Percentiles rank a stretch among this genome's conserved stretches.
phyloP scores from a whole-genome alignment of 1,140 invertebrate species.

The Caligus rogercresseyi region DNA sequence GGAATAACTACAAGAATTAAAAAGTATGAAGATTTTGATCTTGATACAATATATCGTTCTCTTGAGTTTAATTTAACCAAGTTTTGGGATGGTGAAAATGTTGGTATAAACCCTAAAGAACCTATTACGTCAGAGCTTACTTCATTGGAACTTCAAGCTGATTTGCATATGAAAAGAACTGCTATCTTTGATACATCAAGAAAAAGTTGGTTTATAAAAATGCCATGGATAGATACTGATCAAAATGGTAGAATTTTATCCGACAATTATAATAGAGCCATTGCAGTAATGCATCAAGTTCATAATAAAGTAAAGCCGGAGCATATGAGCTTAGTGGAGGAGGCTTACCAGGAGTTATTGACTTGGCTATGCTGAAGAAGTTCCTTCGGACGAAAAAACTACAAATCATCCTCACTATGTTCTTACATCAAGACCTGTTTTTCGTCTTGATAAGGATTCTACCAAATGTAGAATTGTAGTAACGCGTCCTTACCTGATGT shows the following conservation, averaged over 20 bases:
- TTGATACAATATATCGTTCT: neutral
- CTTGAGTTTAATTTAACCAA: neutral
- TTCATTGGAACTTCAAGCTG: too few relatives aligned
- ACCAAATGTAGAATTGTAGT: conserved; percentile 1
- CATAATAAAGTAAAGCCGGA: neutral
- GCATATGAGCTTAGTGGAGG: neutral
- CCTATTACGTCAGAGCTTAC: neutral
- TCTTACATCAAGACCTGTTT: neutral
- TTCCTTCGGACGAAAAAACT: neutral
- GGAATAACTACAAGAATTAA: too few relatives aligned
- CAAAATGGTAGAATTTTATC: neutral
- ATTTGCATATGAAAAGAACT: too few relatives aligned
- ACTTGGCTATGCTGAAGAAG: neutral
- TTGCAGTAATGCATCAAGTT: conserved; percentile 7
- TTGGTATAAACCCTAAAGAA: neutral
- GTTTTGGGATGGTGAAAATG: conserved; percentile 3
- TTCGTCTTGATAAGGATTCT: neutral
- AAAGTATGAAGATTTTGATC: neutral
- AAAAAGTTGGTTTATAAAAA: neutral
- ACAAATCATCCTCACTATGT: neutral
- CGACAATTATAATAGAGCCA: neutral
- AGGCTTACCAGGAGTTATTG: neutral
- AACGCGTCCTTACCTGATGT: neutral
- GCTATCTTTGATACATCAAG: neutral
- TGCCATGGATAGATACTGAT: neutral